These are phyloP conservation scores for Phrynocephalus versicolor DNA, from an alignment of 2,113 vertebrate species.

Conservation along the genomic window DNA sequence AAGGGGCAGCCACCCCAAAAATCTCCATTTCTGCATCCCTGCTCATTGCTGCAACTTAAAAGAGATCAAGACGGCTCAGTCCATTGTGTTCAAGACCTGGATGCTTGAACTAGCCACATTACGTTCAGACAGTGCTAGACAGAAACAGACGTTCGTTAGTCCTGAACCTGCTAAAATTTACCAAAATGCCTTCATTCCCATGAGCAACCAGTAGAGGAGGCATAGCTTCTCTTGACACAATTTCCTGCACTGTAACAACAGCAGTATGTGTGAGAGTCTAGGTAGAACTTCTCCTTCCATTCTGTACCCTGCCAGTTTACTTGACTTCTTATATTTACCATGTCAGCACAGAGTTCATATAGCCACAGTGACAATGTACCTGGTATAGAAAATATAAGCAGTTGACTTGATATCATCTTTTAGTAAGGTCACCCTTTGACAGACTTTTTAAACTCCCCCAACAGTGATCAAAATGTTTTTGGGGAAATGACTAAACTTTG, in stretches of 20 bases:
- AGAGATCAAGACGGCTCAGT: conserved; percentile 21
- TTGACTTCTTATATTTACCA: background rate
- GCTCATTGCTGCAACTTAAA: conserved; percentile 74
- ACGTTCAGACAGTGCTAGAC: background rate
- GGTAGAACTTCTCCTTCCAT: too few relatives aligned
- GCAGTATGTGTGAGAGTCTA: too few relatives aligned
- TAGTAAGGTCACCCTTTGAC: background rate
- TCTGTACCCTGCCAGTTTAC: background rate
- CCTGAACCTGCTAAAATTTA: background rate
- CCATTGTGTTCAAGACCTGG: background rate
- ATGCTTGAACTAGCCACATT: background rate
- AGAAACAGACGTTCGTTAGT: background rate
- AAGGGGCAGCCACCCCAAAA: conserved; percentile 77
- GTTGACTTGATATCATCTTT: background rate
- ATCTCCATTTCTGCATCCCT: conserved; percentile 77
- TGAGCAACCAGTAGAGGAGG: background rate
- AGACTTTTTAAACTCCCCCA: background rate
- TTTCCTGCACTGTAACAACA: background rate
- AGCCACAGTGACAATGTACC: background rate
- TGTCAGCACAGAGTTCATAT: background rate
- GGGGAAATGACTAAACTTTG: background rate
- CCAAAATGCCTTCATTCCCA: background rate
- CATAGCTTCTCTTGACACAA: background rate
- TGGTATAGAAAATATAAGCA: background rate
- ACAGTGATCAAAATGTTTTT: background rate